Conservation (phyloP, 2,797 vertebrate genomes). For the Artibeus jamaicensis region DNA sequence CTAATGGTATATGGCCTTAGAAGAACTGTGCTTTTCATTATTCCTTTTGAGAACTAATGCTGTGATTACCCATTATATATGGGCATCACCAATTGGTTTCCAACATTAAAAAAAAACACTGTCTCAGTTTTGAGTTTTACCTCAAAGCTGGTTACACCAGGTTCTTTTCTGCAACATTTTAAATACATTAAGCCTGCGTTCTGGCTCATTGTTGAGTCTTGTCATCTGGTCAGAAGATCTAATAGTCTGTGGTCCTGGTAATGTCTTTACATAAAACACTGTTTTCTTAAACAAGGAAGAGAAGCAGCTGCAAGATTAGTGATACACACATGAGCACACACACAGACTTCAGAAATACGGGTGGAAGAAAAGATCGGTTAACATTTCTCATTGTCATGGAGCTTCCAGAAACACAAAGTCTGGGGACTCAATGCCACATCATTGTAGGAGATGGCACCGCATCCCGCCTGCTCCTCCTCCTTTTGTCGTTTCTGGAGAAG, state of each 20-base stretch:
- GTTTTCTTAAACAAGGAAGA: conserved; percentile 14
- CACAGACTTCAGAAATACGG: background rate
- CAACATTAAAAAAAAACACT: background rate
- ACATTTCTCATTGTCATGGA: background rate
- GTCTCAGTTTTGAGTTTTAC: background rate
- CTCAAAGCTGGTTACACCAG: background rate
- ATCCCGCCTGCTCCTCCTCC: background rate
- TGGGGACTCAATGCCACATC: background rate
- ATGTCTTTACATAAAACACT: background rate
- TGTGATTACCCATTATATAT: background rate
- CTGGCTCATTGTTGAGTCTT: background rate
- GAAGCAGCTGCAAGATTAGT: background rate
- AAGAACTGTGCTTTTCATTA: background rate
- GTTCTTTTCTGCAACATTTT: background rate
- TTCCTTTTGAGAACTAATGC: background rate
- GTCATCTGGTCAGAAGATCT: background rate
- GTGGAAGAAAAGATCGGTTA: background rate
- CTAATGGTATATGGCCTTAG: background rate
- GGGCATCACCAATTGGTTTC: background rate
- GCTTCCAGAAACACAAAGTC: background rate
- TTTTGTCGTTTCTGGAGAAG: conserved; percentile 18
- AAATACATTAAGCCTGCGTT: background rate
- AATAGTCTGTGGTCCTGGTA: background rate
- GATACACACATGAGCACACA: background rate
- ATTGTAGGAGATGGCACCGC: background rate